phyloP scores from a whole-genome alignment of 1,140 invertebrate genomes.

The Diploscapter pachys region DNA sequence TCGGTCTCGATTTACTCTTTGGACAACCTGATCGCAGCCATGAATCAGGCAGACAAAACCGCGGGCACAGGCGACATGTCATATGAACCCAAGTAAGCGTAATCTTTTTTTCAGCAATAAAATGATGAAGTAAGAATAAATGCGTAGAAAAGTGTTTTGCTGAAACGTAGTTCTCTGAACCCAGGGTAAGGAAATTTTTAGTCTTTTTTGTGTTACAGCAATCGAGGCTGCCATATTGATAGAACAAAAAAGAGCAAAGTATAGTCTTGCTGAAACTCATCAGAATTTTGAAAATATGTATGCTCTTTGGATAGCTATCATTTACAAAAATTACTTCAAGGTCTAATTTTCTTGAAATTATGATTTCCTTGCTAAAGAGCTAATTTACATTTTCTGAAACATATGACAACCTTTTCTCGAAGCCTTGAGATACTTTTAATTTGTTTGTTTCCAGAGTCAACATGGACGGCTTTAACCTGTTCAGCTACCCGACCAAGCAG shows the following conservation, averaged over 20 bases:
- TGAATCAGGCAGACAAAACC: constrained; percentile 4
- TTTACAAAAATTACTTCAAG: neutral
- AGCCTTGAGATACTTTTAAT: constrained; percentile 22
- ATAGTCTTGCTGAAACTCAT: too few relatives aligned
- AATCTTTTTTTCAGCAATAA: neutral
- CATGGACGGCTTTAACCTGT: constrained; percentile 43
- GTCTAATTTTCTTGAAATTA: neutral
- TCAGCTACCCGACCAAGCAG: constrained; percentile 50
- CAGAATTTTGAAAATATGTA: too few relatives aligned
- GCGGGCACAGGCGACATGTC: neutral
- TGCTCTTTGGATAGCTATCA: too few relatives aligned
- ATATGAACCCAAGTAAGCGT: constrained; percentile 24
- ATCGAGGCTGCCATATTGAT: too few relatives aligned
- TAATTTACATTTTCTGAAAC: neutral
- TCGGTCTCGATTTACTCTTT: constrained; percentile 30
- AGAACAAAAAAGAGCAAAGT: too few relatives aligned
- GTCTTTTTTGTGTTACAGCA: too few relatives aligned
- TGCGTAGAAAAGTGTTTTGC: neutral
- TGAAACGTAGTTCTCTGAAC: neutral
- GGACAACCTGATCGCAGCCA: constrained; percentile 18
- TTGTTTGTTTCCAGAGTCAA: constrained; percentile 43
- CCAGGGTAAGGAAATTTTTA: neutral
- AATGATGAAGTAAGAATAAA: neutral
- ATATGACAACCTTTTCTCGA: neutral
- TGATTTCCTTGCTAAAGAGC: too few relatives aligned